These are phyloP conservation scores for Lasioglossum albipes DNA, from an alignment of 1,140 invertebrate species.

Conservation along the genomic window DNA sequence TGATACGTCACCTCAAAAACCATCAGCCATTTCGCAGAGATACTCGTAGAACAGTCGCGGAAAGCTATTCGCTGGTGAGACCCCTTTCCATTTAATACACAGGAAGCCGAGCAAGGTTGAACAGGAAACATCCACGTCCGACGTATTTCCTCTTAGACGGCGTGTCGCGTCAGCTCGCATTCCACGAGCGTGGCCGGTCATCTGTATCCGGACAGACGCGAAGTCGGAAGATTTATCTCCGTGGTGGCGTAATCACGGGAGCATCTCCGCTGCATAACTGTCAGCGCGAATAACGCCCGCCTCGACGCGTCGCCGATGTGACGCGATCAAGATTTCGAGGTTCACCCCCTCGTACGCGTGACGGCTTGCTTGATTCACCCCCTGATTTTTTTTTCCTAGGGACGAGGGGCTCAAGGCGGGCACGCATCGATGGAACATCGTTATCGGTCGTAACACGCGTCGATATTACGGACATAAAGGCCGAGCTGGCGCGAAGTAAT, in stretches of 20 bases:
- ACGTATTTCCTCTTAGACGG: not conserved
- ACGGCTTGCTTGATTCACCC: conserved; percentile 6
- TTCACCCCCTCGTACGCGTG: conserved; percentile 24
- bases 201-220: conserved; percentile 48
- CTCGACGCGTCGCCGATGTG: conserved; percentile 50
- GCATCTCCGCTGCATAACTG: conserved; percentile 65
- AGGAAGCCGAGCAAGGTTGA: not conserved
- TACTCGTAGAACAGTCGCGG: too few relatives aligned
- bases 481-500: conserved; percentile 55
- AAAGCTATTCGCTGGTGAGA: too few relatives aligned
- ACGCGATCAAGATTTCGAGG: conserved; percentile 64
- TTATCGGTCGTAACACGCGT: conserved; percentile 62
- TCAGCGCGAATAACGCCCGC: conserved; percentile 57
- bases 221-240: conserved; percentile 62
- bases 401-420: conserved; percentile 21
- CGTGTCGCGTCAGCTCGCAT: conserved; percentile 38
- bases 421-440: conserved; percentile 48
- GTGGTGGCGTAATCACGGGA: conserved; percentile 58
- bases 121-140: not conserved
- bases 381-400: not conserved
- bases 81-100: not conserved
- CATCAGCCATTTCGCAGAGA: too few relatives aligned
- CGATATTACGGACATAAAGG: conserved; percentile 62
- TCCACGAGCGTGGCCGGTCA: conserved; percentile 44
- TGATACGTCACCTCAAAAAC: too few relatives aligned